phyloP scores from a whole-genome alignment of 1,140 invertebrate genomes.

The Lamellibrachia luymesi region DNA sequence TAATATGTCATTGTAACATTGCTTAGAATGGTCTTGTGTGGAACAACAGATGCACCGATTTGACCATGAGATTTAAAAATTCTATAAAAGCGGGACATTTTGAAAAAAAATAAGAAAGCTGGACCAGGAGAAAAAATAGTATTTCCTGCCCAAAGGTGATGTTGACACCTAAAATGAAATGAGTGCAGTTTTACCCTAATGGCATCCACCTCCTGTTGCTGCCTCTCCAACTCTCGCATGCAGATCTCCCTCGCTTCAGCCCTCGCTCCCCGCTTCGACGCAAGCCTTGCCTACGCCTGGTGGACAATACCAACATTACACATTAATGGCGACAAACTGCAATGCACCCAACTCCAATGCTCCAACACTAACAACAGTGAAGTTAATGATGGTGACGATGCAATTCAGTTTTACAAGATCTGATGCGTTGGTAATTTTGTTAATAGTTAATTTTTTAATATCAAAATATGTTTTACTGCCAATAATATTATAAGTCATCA shows the following conservation, averaged over 20 bases:
- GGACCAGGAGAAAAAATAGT: no score
- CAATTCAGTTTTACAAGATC: neutral
- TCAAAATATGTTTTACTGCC: neutral
- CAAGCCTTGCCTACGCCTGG: conserved; percentile 88
- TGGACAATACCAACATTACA: conserved; percentile 45
- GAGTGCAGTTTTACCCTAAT: neutral
- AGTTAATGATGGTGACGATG: neutral
- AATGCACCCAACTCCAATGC: neutral
- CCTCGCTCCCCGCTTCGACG: conserved; percentile 81
- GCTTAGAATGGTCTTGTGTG: no score
- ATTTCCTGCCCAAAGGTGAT: no score
- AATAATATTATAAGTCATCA: neutral
- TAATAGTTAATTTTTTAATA: neutral
- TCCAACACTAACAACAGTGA: neutral
- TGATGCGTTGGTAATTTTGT: neutral
- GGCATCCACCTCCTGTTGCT: conserved; percentile 78
- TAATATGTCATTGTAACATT: no score
- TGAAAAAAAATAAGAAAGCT: neutral
- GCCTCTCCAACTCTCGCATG: conserved; percentile 90
- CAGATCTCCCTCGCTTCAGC: conserved; percentile 94
- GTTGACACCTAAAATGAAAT: no score
- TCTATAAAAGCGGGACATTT: neutral
- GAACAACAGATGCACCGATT: no score
- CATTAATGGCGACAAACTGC: neutral
- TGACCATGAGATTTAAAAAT: no score